Base-by-base conservation (phyloP, 2,888 invertebrate genomes). In the Adineta ricciae region DNA sequence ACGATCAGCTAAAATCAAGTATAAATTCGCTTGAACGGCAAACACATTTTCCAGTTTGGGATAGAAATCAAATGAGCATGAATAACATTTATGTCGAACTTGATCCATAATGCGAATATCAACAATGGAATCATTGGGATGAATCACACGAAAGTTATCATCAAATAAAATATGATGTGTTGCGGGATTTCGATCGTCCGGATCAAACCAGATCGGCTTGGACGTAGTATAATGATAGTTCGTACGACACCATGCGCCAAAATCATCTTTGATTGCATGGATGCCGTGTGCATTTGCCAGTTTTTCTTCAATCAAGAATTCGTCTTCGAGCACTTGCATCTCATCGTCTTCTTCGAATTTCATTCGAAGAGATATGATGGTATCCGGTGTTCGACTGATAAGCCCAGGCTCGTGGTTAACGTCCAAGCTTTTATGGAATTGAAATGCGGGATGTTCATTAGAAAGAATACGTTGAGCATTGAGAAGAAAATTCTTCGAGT, bases 81-180 rank as follows among this genome's bases (percentile, higher is more conserved):
- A 41, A 41, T 78, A 41, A 41, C 78, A 78, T 78, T 41, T 5
- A 5, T 41, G 78, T 41, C 24, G 38, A 11, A 41, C 19, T n/a
- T 5, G 21, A 84, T 88, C 87, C 84, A 89, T 88, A 85, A 88
- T 83, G 19, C 90, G 87, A 9, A 90, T 87, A 86, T 90, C 89
- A 9, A 90, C 88, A 83, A 90, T 90, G 86, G 89, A 90, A 87
- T 90, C 90, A 49, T 88, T 88, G 19, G 41, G 32, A 84, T 90
- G 89, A 73, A 87, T 88, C 9, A 88, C 87, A 50, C 90, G 87
- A 84, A 89, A 88, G 86, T 90, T 90, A 87, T 90, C 90, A 86
- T 90, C 90, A 86, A 90, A 90, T 86, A 90, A 88, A 73, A 90
- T 90, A 86, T 90, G 90, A 78, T 90, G 90, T 32, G 88, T 88